A percentile compares a stretch with the other conserved stretches of the same genome.
Conservation (phyloP, 2,888 invertebrate species). For the Leptarthrus brevirostris region DNA sequence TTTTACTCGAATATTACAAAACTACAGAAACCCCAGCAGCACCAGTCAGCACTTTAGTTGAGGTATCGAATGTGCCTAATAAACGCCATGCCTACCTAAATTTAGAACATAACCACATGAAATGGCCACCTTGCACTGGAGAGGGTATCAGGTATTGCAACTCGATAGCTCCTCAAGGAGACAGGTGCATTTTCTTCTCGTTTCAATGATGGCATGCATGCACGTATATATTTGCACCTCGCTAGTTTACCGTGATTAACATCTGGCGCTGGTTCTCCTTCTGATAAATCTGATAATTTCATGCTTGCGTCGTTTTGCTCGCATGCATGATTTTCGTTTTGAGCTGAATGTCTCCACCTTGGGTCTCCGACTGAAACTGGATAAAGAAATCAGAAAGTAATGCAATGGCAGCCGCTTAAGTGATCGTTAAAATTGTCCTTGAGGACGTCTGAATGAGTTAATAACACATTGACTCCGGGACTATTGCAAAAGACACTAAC, state of each 20-base stretch:
- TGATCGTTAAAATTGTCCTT: conserved; percentile 32
- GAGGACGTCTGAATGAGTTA: conserved; percentile 27
- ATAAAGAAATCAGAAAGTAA: neutral
- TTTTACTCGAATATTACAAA: neutral
- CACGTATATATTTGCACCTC: neutral
- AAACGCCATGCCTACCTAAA: conserved; percentile 23
- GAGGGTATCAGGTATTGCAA: conserved; percentile 35
- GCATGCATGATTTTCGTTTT: neutral
- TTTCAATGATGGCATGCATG: neutral
- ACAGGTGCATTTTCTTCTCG: conserved; percentile 33
- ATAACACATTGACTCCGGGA: conserved; percentile 25
- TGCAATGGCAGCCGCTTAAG: neutral
- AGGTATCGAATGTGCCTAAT: conserved; percentile 28
- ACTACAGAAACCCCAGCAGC: neutral
- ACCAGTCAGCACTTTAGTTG: neutral
- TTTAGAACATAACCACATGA: conserved; percentile 35
- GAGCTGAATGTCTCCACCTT: conserved; percentile 10
- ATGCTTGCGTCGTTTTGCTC: neutral
- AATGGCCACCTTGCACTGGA: neutral
- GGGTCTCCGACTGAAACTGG: neutral
- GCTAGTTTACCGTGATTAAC: conserved; percentile 6
- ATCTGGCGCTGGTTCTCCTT: conserved; percentile 20
- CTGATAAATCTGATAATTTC: conserved; percentile 26
- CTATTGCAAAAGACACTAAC: conserved; percentile 1
- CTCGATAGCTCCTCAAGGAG: conserved; percentile 32